Conservation (phyloP, 2,797 vertebrate genomes). For the Acrocephalus scirpaceus region DNA sequence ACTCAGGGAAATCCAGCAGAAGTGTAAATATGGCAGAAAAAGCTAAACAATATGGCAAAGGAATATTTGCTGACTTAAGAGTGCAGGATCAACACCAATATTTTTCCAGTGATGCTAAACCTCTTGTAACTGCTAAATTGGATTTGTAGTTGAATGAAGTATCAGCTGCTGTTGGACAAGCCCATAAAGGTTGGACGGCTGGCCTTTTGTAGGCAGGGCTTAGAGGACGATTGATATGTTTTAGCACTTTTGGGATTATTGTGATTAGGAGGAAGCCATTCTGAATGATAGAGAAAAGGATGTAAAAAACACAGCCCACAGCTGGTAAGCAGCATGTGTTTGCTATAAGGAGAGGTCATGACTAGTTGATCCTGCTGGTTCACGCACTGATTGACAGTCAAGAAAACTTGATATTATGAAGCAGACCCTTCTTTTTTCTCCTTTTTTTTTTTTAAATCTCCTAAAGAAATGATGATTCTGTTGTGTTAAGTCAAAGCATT, state of each 20-base stretch:
- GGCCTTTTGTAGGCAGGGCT: constrained; percentile 85
- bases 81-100: constrained; percentile 78
- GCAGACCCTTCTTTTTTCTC: background rate
- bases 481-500: background rate
- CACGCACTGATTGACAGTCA: constrained; percentile 82
- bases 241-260: constrained; percentile 87
- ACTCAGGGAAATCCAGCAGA: constrained; percentile 54
- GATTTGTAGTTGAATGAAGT: constrained; percentile 90
- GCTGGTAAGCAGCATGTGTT: constrained; percentile 85
- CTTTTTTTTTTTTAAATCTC: background rate
- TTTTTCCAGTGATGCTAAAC: constrained; percentile 83
- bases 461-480: background rate
- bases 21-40: constrained; percentile 69
- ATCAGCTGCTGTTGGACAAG: constrained; percentile 86
- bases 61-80: constrained; percentile 77
- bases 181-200: constrained; percentile 82
- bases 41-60: constrained; percentile 66
- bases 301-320: constrained; percentile 80
- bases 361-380: constrained; percentile 84
- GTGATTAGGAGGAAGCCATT: constrained; percentile 86
- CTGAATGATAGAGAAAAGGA: constrained; percentile 79
- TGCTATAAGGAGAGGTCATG: constrained; percentile 79
- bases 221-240: constrained; percentile 89
- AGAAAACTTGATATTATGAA: constrained; percentile 77
- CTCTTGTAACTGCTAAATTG: constrained; percentile 88